Evolutionary conservation across 1,140 invertebrate species (phyloP).

Genomic region (Pogonus chalceus): DNA sequence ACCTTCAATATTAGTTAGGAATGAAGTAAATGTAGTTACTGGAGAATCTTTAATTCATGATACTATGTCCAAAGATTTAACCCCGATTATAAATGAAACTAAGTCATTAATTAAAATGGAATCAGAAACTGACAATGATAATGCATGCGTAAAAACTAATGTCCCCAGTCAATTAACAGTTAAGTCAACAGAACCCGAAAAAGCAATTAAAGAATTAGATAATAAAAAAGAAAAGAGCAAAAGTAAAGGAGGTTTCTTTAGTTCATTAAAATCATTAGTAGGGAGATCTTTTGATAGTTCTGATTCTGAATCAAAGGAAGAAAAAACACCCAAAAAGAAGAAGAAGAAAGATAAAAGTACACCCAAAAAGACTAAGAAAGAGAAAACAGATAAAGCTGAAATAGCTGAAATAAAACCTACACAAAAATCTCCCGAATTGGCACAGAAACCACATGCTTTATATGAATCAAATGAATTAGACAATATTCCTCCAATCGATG

Average conservation of each 20-base stretch:
- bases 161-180: neutral
- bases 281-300: conserved; percentile 29
- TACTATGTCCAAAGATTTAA: conserved; percentile 16
- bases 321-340: conserved; percentile 28
- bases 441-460: neutral
- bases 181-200: conserved; percentile 9
- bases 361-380: conserved; percentile 24
- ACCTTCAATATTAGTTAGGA: conserved; percentile 29
- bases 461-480: conserved; percentile 5
- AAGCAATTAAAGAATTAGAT: conserved; percentile 8
- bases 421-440: conserved; percentile 22
- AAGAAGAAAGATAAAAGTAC: conserved; percentile 22
- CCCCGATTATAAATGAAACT: conserved; percentile 23
- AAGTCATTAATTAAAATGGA: conserved; percentile 31
- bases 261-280: conserved; percentile 30
- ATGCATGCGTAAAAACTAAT: conserved; percentile 18
- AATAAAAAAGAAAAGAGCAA: conserved; percentile 26
- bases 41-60: conserved; percentile 14
- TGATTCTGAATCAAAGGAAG: conserved; percentile 28
- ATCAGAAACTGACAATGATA: conserved; percentile 21
- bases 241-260: conserved; percentile 30
- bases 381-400: conserved; percentile 19
- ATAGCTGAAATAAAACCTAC: conserved; percentile 20
- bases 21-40: conserved; percentile 21
- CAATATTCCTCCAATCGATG: neutral